Evolutionary conservation across 1,140 invertebrate species (phyloP).

Genomic region (Scaptomyza graminum): DNA sequence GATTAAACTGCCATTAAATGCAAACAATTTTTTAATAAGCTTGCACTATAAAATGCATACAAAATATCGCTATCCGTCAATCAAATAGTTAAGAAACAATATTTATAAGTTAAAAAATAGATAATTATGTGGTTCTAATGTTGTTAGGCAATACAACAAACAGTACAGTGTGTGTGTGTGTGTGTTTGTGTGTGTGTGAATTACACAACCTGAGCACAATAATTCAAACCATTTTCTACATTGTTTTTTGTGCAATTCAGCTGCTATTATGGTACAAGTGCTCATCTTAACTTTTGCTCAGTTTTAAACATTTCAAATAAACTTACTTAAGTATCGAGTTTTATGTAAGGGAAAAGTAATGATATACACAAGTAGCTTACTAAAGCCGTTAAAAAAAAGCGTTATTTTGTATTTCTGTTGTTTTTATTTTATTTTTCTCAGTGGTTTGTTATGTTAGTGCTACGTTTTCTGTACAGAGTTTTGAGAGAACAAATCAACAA

Average conservation of each 20-base stretch:
- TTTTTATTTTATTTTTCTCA: neutral
- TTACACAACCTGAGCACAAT: slow-evolving; percentile 72
- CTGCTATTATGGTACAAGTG: slow-evolving; percentile 76
- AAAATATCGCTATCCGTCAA: slow-evolving; percentile 36
- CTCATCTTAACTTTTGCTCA: slow-evolving; percentile 73
- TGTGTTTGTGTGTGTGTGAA: neutral
- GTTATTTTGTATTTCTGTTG: slow-evolving; percentile 26
- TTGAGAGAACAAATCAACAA: slow-evolving; percentile 55
- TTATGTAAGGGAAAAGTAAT: slow-evolving; percentile 25
- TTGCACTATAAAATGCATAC: slow-evolving; percentile 32
- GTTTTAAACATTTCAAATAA: slow-evolving; percentile 24
- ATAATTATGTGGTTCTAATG: slow-evolving; percentile 60
- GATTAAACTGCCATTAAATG: slow-evolving; percentile 14
- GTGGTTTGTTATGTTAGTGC: slow-evolving; percentile 58
- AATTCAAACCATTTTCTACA: slow-evolving; percentile 75
- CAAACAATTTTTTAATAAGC: slow-evolving; percentile 10
- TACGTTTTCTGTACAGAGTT: slow-evolving; percentile 55
- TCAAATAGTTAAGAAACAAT: slow-evolving; percentile 19
- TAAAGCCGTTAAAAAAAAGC: slow-evolving; percentile 67
- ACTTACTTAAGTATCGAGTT: slow-evolving; percentile 31
- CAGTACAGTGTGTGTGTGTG: slow-evolving; percentile 15
- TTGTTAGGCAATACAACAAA: slow-evolving; percentile 73
- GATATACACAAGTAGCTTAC: slow-evolving; percentile 60
- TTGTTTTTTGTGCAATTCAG: slow-evolving; percentile 65
- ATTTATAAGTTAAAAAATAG: slow-evolving; percentile 20